Conservation (phyloP, 2,888 invertebrate genomes). For the Cynaeus angustus region DNA sequence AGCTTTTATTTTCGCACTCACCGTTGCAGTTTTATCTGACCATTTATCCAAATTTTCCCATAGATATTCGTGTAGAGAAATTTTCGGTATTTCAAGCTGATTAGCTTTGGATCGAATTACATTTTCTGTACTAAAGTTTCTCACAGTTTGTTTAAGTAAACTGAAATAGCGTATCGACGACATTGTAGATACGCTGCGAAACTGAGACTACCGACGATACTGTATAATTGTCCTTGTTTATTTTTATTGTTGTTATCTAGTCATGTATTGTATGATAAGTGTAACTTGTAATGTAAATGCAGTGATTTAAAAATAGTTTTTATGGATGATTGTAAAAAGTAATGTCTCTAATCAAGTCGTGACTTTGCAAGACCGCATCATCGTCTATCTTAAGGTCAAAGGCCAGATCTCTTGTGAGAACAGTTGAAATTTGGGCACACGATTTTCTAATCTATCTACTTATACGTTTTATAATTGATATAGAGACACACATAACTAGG, state of each 20-base stretch:
- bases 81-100: slow-evolving; percentile 73
- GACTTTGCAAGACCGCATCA: no score
- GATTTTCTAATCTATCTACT: no score
- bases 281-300: neutral
- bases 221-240: no score
- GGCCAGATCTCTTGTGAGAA: no score
- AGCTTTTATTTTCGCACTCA: no score
- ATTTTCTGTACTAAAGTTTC: slow-evolving; percentile 32
- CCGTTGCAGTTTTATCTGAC: slow-evolving; percentile 38
- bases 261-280: neutral
- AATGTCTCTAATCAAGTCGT: no score
- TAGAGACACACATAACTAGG: no score
- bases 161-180: slow-evolving; percentile 1
- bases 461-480: no score
- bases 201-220: no score
- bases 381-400: no score
- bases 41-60: slow-evolving; percentile 44
- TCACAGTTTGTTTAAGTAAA: slow-evolving; percentile 60
- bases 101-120: slow-evolving; percentile 53
- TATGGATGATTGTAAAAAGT: no score
- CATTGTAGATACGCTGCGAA: slow-evolving; percentile 9
- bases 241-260: slow-evolving; percentile 10
- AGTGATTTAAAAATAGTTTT: neutral
- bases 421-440: no score
- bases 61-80: slow-evolving; percentile 75